Base-by-base conservation (phyloP, 2,888 invertebrate species). In the Tetheella fluctuosa region DNA sequence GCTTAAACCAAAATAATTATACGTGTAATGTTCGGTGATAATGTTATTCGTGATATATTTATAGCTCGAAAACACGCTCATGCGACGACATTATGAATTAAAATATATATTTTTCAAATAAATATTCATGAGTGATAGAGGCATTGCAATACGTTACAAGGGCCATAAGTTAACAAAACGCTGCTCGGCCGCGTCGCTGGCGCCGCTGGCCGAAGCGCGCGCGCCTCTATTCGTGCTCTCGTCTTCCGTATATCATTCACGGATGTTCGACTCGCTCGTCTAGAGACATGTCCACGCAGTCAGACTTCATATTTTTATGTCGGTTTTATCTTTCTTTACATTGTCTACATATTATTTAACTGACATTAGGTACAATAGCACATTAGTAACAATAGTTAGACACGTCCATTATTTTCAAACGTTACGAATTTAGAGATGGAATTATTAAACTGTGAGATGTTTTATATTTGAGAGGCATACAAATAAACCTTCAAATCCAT, bases 81-180 rank as follows among this genome's bases (percentile, higher is more conserved):
- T 79, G 78, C 75, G 77, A 71, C 71, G 86, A 82, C 83, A 80
- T 84, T 80, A 79, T 82, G 34, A 13, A 34, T 34, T 34, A 34
- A 82, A 80, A 85, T 85, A 83, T 89, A 55, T 55, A 34, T 85
- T 87, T 89, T 34, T 86, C 84, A 79, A 80, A 90, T 91, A 88
- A 92, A 92, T 93, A 92, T 93, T 92, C 90, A 93, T 91, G 90
- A 92, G 86, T 88, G 89, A 91, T 92, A 87, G 87, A 88, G 90
- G 87, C 83, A 87, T 88, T 89, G 90, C 88, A 83, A 84, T 91
- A 86, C 83, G 86, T 87, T 89, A 91, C 91, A 91, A 77, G 80
- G 80, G 83, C 81, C 80, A 90, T 93, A 91, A 91, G 90, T 92
- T 92, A 91, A 90, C 81, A 77, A 84, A 86, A 86, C 89, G 87